Conservation (phyloP, 2,888 invertebrate genomes). For the Carabus problematicus region DNA sequence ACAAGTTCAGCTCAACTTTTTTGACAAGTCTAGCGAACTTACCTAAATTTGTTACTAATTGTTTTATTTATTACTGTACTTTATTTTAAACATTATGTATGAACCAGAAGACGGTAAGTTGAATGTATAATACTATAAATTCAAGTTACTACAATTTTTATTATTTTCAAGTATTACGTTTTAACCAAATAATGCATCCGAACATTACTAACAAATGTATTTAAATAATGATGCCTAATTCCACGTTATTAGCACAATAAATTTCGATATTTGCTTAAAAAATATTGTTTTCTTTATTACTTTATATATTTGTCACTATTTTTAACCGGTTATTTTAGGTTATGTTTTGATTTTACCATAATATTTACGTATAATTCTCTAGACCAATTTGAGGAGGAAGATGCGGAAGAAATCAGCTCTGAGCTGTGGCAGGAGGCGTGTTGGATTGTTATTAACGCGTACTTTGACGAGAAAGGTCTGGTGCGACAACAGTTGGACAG, state of each 20-base stretch:
- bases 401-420: constrained; percentile 94
- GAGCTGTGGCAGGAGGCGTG: constrained; percentile 99
- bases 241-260: neutral
- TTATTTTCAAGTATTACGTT: no score
- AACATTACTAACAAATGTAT: neutral
- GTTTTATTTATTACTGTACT: neutral
- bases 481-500: constrained; percentile 99
- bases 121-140: neutral
- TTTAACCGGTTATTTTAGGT: constrained; percentile 3
- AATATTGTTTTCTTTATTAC: neutral
- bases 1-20: neutral
- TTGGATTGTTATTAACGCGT: constrained; percentile 99
- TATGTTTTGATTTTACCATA: neutral
- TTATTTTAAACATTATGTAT: constrained; percentile 21
- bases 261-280: neutral
- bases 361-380: neutral
- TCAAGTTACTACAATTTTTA: no score
- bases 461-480: constrained; percentile 99
- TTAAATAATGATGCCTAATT: neutral
- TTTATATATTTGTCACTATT: neutral
- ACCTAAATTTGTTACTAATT: neutral
- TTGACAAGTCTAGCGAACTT: neutral
- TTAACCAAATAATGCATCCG: neutral
- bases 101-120: constrained; percentile 36
- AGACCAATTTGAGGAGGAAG: constrained; percentile 79